A percentile compares a stretch with the other conserved stretches of the same genome.
phyloP scores from a whole-genome alignment of 1,140 invertebrate species.

The Gonatopus flavifemur region DNA sequence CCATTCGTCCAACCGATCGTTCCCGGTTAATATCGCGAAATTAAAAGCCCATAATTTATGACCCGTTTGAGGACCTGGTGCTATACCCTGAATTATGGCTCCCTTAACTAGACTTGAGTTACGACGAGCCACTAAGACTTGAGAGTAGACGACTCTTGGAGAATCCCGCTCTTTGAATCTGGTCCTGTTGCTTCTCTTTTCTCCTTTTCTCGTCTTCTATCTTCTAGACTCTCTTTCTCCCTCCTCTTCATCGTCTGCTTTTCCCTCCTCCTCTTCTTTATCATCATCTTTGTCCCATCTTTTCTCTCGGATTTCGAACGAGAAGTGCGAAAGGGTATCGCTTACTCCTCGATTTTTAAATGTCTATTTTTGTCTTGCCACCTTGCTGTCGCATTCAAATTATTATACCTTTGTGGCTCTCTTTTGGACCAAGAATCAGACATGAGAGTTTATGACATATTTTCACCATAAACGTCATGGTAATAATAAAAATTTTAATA shows the following conservation, averaged over 20 bases:
- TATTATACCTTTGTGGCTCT: no score
- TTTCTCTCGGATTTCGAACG: not conserved
- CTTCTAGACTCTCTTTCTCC: slow-evolving; percentile 22
- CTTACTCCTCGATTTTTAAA: slow-evolving; percentile 28
- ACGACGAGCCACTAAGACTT: slow-evolving; percentile 45
- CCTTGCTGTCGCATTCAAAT: slow-evolving; percentile 28
- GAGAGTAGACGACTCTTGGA: slow-evolving; percentile 31
- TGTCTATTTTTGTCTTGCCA: slow-evolving; percentile 32
- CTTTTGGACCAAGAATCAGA: no score
- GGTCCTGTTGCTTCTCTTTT: no score
- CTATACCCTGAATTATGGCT: slow-evolving; percentile 57
- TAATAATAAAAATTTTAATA: no score
- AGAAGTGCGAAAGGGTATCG: slow-evolving; percentile 1
- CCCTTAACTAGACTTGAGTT: slow-evolving; percentile 58
- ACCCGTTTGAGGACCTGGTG: slow-evolving; percentile 51
- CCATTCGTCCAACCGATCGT: slow-evolving; percentile 42
- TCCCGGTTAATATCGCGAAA: slow-evolving; percentile 53
- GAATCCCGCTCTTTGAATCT: slow-evolving; percentile 20
- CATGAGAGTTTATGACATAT: no score
- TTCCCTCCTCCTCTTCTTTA: not conserved
- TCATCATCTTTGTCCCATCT: not conserved
- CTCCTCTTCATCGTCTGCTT: slow-evolving; percentile 8
- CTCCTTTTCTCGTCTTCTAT: slow-evolving; percentile 3
- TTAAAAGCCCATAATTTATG: slow-evolving; percentile 55
- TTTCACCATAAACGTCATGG: no score